These are phyloP conservation scores for Archips crataeganus DNA, from an alignment of 2,888 invertebrate genomes.

Conservation along the genomic window DNA sequence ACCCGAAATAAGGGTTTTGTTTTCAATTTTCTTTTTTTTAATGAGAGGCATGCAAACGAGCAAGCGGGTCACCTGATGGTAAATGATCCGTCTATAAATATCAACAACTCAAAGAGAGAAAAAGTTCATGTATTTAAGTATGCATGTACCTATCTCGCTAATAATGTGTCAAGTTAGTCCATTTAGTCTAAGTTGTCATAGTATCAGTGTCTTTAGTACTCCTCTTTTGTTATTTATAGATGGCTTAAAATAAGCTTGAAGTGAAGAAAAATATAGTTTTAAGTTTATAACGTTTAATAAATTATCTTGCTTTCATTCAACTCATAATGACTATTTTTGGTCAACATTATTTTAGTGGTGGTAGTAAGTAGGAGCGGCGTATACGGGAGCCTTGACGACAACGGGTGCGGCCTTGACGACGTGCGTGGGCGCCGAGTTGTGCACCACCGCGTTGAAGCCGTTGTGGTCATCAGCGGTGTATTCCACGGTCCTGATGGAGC, in stretches of 20 bases:
- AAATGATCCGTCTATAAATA: no score
- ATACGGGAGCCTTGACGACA: conserved; percentile 44
- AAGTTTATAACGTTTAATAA: neutral
- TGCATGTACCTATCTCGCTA: no score
- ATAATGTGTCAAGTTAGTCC: no score
- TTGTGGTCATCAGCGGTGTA: conserved; percentile 70
- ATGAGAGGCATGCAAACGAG: no score
- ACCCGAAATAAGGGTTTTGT: no score
- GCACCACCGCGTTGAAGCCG: conserved; percentile 59
- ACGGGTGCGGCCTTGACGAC: conserved; percentile 43
- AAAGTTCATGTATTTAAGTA: no score
- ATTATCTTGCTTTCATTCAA: neutral
- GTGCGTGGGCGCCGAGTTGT: conserved; percentile 49
- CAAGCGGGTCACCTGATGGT: no score
- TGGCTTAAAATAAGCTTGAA: neutral
- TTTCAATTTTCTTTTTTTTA: no score
- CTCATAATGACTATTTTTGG: neutral
- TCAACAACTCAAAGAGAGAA: no score
- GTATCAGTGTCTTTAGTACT: no score
- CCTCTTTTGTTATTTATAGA: neutral
- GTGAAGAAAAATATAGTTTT: neutral
- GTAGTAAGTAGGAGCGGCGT: conserved; percentile 46
- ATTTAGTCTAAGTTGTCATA: no score
- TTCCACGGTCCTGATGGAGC: conserved; percentile 73
- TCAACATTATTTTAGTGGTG: conserved; percentile 42